Conservation (phyloP, 2,113 vertebrate genomes). For the Epinephelus cyanopodus region DNA sequence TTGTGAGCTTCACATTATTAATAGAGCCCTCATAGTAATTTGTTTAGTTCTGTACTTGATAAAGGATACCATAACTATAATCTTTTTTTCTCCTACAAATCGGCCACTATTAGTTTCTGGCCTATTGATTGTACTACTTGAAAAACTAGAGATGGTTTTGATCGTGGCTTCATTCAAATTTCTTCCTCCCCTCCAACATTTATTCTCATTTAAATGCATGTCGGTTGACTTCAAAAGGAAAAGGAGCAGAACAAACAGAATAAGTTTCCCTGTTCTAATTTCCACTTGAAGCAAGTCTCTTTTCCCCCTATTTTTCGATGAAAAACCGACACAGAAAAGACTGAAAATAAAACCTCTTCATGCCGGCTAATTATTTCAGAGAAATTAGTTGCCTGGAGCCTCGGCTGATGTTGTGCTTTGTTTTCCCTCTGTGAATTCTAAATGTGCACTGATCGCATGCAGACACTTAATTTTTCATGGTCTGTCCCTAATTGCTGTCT, state of each 20-base stretch:
- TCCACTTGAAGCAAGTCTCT: background rate
- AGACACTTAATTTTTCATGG: constrained; percentile 64
- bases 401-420: constrained; percentile 43
- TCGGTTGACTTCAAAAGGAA: background rate
- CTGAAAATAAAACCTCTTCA: constrained; percentile 19
- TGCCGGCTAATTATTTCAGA: constrained; percentile 59
- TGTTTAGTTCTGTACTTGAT: background rate
- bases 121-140: background rate
- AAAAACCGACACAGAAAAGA: background rate
- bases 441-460: constrained; percentile 59
- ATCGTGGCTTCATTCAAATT: background rate
- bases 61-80: background rate
- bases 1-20: background rate
- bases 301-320: background rate
- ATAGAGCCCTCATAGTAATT: background rate
- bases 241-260: constrained; percentile 1
- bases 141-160: background rate
- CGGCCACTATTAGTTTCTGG: background rate
- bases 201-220: background rate
- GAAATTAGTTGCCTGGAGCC: constrained; percentile 63
- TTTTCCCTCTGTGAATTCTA: constrained; percentile 41
- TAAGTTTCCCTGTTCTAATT: background rate
- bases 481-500: constrained; percentile 71
- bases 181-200: background rate
- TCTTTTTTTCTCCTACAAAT: background rate